Base-by-base conservation (phyloP, 1,140 invertebrate genomes). In the Pseudomyrmex dendroicus region DNA sequence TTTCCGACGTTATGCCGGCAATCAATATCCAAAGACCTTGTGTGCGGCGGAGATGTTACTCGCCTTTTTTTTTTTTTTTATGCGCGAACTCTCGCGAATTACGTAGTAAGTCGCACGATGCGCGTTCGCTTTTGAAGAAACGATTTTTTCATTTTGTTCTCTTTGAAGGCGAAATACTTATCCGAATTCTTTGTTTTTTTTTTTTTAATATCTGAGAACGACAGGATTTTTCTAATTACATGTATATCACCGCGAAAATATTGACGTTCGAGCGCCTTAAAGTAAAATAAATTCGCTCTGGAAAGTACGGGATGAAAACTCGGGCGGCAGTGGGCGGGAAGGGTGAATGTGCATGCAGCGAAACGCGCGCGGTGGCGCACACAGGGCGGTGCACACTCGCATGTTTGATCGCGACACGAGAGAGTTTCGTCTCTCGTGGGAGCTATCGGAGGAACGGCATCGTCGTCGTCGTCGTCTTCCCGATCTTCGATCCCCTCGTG, bases 391-490 rank as follows among this genome's bases (percentile, higher is more conserved):
- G 80, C 59, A 82, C 54, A 15, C 70, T 35, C 62, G 48, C 59
- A 15, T 22, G 59, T 73, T 48, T 62, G 59, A 76, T 76, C 80
- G 72, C 59, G 59, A 64, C 72, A 83, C 52, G 12, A 56, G 66
- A 73, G 72, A 7, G 35, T 50, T 66, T 86, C 72, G 88, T 77
- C 56, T 80, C 82, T 72, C 77, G n/a, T 2, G 82, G 72, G 85
- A 66, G 61, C 80, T 78, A 87, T 89, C 80, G 73, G 68, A 54
- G 56, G 66, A 82, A 56, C 62, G 82, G 63, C 54, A 67, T 74
- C 46, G 54, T 62, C 17, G 35, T 62, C 52, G 35, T 35, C 35
- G 20, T 54, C 54, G 17, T 74, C 56, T 62, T 20, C n/a, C 50
- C n/a, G 13, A 52, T 50, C 56, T 3, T 62, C 56, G 1, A n/a